A percentile compares a stretch with the other conserved stretches of the same genome.
Conservation (phyloP, 92 coral and sea anemone genomes). For the Porites cylindrica region DNA sequence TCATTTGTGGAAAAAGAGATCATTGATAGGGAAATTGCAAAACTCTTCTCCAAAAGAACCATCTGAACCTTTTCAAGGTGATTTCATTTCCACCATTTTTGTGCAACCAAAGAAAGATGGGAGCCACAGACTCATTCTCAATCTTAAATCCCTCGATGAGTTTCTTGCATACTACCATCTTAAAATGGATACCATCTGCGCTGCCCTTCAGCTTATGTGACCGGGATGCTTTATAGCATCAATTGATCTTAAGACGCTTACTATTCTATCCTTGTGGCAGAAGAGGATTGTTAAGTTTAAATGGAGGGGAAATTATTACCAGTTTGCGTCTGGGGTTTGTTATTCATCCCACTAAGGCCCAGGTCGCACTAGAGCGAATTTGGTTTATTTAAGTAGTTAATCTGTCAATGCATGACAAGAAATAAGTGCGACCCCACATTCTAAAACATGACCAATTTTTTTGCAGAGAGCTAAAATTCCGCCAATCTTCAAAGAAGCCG, state of each 20-base stretch:
- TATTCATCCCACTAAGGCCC: slow-evolving; percentile 25
- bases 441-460: background rate
- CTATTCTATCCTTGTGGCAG: slow-evolving; percentile 55
- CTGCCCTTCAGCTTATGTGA: slow-evolving; percentile 43
- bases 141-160: slow-evolving; percentile 47
- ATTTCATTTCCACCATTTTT: slow-evolving; percentile 39
- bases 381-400: background rate
- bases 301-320: slow-evolving; percentile 48
- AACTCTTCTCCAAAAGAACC: slow-evolving; percentile 35
- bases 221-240: slow-evolving; percentile 48
- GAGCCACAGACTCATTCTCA: slow-evolving; percentile 39
- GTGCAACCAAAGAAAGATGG: slow-evolving; percentile 39
- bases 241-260: slow-evolving; percentile 47
- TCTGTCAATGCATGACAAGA: slow-evolving; percentile 27
- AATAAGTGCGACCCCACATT: background rate
- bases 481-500: background rate
- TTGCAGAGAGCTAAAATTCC: background rate
- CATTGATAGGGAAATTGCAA: slow-evolving; percentile 34
- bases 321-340: background rate
- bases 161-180: slow-evolving; percentile 50
- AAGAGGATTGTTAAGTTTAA: slow-evolving; percentile 57
- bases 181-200: slow-evolving; percentile 60
- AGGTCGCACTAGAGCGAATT: too few relatives aligned
- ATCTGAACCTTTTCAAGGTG: background rate
- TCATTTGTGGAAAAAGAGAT: slow-evolving; percentile 30